Evolutionary conservation across 2,113 vertebrate genomes (phyloP).

Genomic region (Ophthalmolycus amberensis): DNA sequence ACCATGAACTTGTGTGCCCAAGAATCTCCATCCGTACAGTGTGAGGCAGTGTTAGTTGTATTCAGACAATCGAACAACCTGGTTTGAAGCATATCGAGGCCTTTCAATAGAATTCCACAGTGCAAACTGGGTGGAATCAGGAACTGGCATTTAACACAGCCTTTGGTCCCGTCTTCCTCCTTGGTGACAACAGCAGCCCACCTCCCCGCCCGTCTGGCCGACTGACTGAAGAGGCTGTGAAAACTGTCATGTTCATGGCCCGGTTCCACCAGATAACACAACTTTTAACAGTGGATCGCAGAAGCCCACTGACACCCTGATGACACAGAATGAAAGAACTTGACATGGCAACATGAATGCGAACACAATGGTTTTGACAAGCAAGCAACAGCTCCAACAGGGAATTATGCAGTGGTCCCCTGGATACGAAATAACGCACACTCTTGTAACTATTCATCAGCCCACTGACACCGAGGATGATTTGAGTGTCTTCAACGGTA

Average conservation of each 20-base stretch:
- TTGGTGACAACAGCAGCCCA: slow-evolving; percentile 36
- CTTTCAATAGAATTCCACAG: background rate
- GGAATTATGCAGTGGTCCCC: slow-evolving; percentile 39
- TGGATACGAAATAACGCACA: slow-evolving; percentile 43
- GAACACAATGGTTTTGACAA: slow-evolving; percentile 58
- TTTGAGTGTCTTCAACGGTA: slow-evolving; percentile 29
- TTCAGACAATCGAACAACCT: background rate
- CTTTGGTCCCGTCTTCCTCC: slow-evolving; percentile 35
- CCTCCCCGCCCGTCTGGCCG: slow-evolving; percentile 19
- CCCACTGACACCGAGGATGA: slow-evolving; percentile 20
- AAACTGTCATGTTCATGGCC: slow-evolving; percentile 62
- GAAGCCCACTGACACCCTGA: slow-evolving; percentile 52
- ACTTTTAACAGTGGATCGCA: slow-evolving; percentile 52
- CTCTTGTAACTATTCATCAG: slow-evolving; percentile 51
- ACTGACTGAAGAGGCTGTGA: slow-evolving; percentile 55
- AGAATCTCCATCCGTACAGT: no score
- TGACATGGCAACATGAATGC: slow-evolving; percentile 61
- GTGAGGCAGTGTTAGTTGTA: no score
- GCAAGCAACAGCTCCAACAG: slow-evolving; percentile 44
- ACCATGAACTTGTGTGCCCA: no score
- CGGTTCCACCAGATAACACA: slow-evolving; percentile 60
- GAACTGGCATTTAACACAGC: slow-evolving; percentile 1
- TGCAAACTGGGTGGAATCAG: background rate
- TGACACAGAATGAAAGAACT: slow-evolving; percentile 55
- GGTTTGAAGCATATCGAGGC: background rate